Evolutionary conservation across 2,888 invertebrate genomes (phyloP).

Genomic region (Shargacucullia verbasci): DNA sequence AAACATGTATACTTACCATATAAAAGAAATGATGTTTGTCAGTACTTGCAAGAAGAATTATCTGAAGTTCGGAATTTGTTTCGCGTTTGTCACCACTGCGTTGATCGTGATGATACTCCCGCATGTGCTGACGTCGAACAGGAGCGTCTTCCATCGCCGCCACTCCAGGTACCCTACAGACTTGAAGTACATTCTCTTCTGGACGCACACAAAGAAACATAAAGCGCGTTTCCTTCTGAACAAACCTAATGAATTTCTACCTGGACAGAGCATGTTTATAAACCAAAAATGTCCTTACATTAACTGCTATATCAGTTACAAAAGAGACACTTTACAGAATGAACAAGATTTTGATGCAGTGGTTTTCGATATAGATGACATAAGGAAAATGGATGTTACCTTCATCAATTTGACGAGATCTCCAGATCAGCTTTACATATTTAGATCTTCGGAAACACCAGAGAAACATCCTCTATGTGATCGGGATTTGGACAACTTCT

Average conservation of each 20-base stretch:
- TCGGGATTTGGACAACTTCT: conserved; percentile 73
- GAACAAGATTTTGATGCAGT: conserved; percentile 77
- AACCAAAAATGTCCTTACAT: conserved; percentile 74
- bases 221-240: conserved; percentile 44
- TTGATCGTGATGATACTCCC: conserved; percentile 66
- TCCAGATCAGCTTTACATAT: conserved; percentile 75
- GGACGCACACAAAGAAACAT: conserved; percentile 62
- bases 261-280: conserved; percentile 74
- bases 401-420: conserved; percentile 66
- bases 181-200: conserved; percentile 80
- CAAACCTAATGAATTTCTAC: conserved; percentile 51
- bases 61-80: conserved; percentile 53
- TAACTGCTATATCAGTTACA: conserved; percentile 80
- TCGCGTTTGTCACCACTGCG: conserved; percentile 51
- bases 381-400: conserved; percentile 59
- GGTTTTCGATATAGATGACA: conserved; percentile 70
- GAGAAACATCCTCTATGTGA: conserved; percentile 73
- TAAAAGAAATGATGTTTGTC: conserved; percentile 71
- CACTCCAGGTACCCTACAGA: conserved; percentile 69
- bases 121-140: conserved; percentile 54
- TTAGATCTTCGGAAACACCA: conserved; percentile 74
- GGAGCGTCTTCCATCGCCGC: conserved; percentile 17
- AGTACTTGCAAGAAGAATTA: conserved; percentile 57
- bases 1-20: conserved; percentile 60
- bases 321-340: conserved; percentile 62